Evolutionary conservation across 2,113 vertebrate species (phyloP), one percentile per base, ranked within the genome.

Genomic region (Alexandromys fortis): DNA sequence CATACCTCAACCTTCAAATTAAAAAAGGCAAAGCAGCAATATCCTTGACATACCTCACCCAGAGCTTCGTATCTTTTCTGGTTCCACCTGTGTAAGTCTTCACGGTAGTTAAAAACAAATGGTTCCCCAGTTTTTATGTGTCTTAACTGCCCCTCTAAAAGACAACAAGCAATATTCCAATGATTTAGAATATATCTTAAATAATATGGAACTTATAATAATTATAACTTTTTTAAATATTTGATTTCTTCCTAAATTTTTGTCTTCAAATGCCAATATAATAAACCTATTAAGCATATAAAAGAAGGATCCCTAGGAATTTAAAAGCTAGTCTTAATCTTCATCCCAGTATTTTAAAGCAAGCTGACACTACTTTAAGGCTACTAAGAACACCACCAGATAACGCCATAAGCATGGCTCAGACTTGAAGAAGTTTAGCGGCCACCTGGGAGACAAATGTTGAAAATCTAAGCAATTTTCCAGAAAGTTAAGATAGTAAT

Each of bases 11-110:
- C 99, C 35, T 82, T 65, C 22, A 30, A 67, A 33, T 42, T 67
- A 28, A 42, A 33, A 30, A 86, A 24, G 65, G 28, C 28, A 86
- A 45, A 35, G 45, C 1, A 65, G 61, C 38, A 65, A 67, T 33
- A 55, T 42, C n/a, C 9, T 28, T 28, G 6, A 93, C 89, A 47
- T 99, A 99, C 99, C 99, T 99, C 99, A 98, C 99, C 99, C 38
- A 99, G 99, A 92, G 99, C 99, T 98, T 99, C 99, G 22, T 99
- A 99, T 95, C 99, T 99, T 97, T 99, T 99, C 97, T 99, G 99
- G 97, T 99, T 99, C 99, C 99, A 99, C 95, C 99, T 99, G 96
- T 99, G 99, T 96, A 99, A 99, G 97, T 99, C 99, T 98, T 99
- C 99, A 94, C 99, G 99, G 96, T 99, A 99, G 97, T 99, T 99